phyloP scores from a whole-genome alignment of 2,888 invertebrate species.

The Phyto melanocephala region DNA sequence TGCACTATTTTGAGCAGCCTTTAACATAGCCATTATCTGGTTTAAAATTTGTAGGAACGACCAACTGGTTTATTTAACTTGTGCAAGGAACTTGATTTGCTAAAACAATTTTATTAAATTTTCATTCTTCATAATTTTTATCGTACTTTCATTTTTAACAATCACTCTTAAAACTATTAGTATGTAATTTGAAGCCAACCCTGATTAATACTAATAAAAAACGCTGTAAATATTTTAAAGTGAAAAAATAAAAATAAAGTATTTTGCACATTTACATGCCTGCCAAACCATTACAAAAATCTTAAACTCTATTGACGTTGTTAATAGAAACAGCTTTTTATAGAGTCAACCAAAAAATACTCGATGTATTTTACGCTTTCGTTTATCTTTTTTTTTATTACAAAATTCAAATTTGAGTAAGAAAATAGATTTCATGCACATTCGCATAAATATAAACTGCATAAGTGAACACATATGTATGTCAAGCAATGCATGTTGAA shows the following conservation, averaged over 20 bases:
- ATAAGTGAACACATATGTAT: constrained; percentile 27
- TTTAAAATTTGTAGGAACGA: no score
- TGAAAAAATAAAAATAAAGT: no score
- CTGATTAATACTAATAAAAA: neutral
- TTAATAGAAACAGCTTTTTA: neutral
- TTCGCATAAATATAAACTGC: constrained; percentile 9
- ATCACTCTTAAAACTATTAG: neutral
- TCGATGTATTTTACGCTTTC: constrained; percentile 28
- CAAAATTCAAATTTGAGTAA: neutral
- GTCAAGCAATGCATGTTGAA: constrained; percentile 44
- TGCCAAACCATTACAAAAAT: constrained; percentile 4
- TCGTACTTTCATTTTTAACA: neutral
- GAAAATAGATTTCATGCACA: neutral
- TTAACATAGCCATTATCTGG: no score
- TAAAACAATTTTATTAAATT: no score
- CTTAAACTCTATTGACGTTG: constrained; percentile 38
- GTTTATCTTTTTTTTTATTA: constrained; percentile 8
- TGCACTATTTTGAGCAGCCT: no score
- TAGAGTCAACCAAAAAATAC: constrained; percentile 9
- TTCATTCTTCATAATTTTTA: no score
- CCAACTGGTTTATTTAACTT: no score
- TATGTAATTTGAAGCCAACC: neutral
- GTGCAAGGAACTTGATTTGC: no score
- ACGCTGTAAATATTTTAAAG: neutral
- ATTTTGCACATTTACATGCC: neutral